phyloP scores from a whole-genome alignment of 2,888 invertebrate species.

The Aromia moschata region DNA sequence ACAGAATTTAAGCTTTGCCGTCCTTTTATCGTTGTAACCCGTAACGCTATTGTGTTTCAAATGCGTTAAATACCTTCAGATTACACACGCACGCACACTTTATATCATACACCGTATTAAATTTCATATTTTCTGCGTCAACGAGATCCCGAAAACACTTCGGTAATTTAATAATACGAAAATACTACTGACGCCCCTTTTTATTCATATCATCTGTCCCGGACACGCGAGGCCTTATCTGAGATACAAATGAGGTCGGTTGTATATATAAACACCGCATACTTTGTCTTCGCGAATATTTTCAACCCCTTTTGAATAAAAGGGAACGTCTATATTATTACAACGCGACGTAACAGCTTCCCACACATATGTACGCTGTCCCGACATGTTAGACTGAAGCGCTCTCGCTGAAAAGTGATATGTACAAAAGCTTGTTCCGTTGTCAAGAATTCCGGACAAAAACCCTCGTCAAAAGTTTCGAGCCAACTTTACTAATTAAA shows the following conservation, averaged over 20 bases:
- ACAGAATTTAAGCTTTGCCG: no score
- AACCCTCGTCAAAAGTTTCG: conserved; percentile 26
- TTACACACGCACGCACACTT: no score
- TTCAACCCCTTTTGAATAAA: conserved; percentile 23
- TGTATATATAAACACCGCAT: conserved; percentile 15
- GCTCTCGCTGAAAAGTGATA: conserved; percentile 19
- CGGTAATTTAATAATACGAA: conserved; percentile 20
- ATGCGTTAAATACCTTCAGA: no score
- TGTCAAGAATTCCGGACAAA: conserved; percentile 23
- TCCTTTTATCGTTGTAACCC: no score
- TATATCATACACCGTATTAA: no score
- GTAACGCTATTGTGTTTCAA: no score
- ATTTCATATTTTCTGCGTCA: conserved; percentile 7
- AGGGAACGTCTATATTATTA: conserved; percentile 17
- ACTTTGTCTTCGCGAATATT: conserved; percentile 25
- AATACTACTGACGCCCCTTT: conserved; percentile 25
- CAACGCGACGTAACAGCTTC: conserved; percentile 4
- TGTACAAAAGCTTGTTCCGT: conserved; percentile 6
- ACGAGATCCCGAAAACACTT: conserved; percentile 12
- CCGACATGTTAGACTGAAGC: conserved; percentile 14
- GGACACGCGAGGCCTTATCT: conserved; percentile 24
- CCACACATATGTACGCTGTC: conserved; percentile 5
- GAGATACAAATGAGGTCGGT: conserved; percentile 15
- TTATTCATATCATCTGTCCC: conserved; percentile 28
- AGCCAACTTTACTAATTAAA: conserved; percentile 21